Conservation (phyloP, 2,113 vertebrate genomes). For the Protobothrops mucrosquamatus region DNA sequence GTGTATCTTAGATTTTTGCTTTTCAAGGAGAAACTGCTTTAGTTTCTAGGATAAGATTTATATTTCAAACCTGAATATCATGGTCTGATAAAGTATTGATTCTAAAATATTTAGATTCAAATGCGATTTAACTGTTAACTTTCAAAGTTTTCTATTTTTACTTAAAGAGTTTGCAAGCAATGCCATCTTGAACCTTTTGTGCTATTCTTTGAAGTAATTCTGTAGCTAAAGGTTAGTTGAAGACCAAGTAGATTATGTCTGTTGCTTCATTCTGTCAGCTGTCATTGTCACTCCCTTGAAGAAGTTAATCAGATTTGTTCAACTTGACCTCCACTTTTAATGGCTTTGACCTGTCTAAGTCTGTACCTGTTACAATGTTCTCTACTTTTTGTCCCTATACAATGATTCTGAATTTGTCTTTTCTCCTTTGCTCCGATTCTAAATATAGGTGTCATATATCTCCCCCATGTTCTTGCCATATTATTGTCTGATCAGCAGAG, state of each 20-base stretch:
- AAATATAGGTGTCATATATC: not conserved
- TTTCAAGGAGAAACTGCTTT: not conserved
- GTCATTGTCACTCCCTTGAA: conserved; percentile 43
- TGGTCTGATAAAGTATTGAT: conserved; percentile 14
- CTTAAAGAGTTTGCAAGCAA: conserved; percentile 23
- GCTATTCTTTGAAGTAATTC: not conserved
- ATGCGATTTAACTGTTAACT: conserved; percentile 42
- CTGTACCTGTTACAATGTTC: not conserved
- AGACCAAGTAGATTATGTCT: conserved; percentile 41
- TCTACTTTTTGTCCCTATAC: not conserved
- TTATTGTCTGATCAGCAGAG: not conserved
- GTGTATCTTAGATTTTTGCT: not conserved
- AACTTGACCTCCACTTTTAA: conserved; percentile 50
- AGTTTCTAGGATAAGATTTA: not conserved
- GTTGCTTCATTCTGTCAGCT: conserved; percentile 29
- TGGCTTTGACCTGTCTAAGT: conserved; percentile 34
- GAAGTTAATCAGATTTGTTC: conserved; percentile 53
- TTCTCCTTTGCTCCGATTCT: conserved; percentile 14
- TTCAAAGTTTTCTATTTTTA: conserved; percentile 4
- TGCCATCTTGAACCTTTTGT: conserved; percentile 16
- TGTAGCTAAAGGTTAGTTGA: conserved; percentile 29
- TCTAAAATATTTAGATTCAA: conserved; percentile 40
- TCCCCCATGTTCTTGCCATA: not conserved
- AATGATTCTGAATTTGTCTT: not conserved
- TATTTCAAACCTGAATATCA: conserved; percentile 14